Conservation (phyloP, 2,113 vertebrate genomes). For the Coryphaenoides rupestris region DNA sequence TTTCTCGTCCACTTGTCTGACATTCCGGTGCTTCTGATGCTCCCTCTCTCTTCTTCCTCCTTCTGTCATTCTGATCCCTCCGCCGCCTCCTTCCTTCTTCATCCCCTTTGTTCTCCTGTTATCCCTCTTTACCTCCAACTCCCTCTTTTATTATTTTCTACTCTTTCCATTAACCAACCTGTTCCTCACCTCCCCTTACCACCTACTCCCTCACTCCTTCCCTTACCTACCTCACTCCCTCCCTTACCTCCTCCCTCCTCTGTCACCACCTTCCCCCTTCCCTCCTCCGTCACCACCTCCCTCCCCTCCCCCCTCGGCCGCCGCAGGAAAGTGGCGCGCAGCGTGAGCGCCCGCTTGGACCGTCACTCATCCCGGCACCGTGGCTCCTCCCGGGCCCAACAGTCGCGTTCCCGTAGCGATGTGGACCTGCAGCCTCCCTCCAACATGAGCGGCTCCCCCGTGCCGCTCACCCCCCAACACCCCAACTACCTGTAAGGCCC, state of each 20-base stretch:
- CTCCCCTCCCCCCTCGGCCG: slow-evolving; percentile 25
- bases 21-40: neutral
- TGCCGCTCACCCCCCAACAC: slow-evolving; percentile 61
- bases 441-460: slow-evolving; percentile 47
- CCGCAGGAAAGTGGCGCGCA: slow-evolving; percentile 79
- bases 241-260: neutral
- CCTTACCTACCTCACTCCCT: neutral
- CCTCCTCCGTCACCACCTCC: neutral
- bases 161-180: neutral
- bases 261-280: neutral
- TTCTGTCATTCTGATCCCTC: neutral
- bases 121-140: neutral
- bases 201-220: neutral
- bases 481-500: slow-evolving; percentile 68
- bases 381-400: slow-evolving; percentile 80
- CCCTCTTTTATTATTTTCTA: slow-evolving; percentile 3
- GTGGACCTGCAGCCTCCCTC: slow-evolving; percentile 85
- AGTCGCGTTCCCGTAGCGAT: slow-evolving; percentile 89
- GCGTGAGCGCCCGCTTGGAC: slow-evolving; percentile 86
- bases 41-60: neutral
- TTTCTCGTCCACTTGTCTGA: slow-evolving; percentile 6
- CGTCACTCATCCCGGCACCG: slow-evolving; percentile 81
- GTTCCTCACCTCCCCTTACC: neutral
- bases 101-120: neutral
- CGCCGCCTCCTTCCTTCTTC: neutral